Conservation (phyloP, 2,888 invertebrate species). For the Acleris literana region DNA sequence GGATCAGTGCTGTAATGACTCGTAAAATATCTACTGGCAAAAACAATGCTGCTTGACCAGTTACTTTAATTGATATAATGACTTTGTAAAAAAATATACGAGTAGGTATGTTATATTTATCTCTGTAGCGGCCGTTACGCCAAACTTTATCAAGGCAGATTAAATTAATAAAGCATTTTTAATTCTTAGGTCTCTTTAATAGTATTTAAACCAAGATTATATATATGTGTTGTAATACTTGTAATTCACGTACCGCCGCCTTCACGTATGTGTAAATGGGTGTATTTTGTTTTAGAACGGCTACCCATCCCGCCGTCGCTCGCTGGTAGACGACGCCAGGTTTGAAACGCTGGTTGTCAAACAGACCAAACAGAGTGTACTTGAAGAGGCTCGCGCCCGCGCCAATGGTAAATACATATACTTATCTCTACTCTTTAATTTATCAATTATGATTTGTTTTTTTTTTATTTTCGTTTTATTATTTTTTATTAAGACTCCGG, state of each 20-base stretch:
- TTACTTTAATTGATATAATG: not conserved
- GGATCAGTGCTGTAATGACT: conserved; percentile 5
- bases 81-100: not conserved
- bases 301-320: conserved; percentile 96
- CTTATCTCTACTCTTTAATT: not conserved
- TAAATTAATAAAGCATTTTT: not conserved
- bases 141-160: not conserved
- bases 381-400: conserved; percentile 94
- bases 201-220: no score
- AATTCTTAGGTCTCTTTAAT: not conserved
- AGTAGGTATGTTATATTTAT: not conserved
- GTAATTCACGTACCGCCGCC: no score
- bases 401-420: conserved; percentile 89
- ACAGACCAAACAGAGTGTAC: conserved; percentile 95
- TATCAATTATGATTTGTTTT: conserved; percentile 43
- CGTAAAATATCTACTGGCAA: not conserved
- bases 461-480: conserved; percentile 49
- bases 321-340: conserved; percentile 98
- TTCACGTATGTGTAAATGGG: conserved; percentile 1
- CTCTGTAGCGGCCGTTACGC: not conserved
- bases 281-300: conserved; percentile 91
- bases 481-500: conserved; percentile 82
- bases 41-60: not conserved
- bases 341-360: conserved; percentile 98
- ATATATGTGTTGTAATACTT: no score